Percentiles rank a stretch among this genome's conserved stretches.
These are phyloP conservation scores for Orycteropus afer DNA, from an alignment of 2,113 vertebrate species.

Conservation along the genomic window DNA sequence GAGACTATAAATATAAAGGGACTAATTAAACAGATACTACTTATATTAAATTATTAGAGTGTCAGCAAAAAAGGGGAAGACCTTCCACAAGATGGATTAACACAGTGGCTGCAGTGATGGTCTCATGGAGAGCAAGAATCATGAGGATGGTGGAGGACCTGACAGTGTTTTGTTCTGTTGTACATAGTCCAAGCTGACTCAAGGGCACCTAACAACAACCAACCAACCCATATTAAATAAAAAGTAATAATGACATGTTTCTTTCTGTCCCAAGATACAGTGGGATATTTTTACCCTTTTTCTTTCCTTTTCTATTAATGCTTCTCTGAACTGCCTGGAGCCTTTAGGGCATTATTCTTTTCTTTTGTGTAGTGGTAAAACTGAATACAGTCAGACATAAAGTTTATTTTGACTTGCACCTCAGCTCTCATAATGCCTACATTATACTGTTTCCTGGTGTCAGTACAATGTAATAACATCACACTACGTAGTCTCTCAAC, in stretches of 20 bases:
- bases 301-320: slow-evolving; percentile 46
- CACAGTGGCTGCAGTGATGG: too few species aligned
- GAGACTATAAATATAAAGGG: background rate
- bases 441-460: background rate
- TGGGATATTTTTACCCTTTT: slow-evolving; percentile 23
- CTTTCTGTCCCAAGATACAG: too few species aligned
- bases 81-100: too few species aligned
- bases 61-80: too few species aligned
- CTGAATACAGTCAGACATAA: background rate
- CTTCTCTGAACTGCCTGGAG: background rate
- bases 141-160: too few species aligned
- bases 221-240: too few species aligned
- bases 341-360: background rate
- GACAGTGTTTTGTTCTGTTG: too few species aligned
- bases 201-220: too few species aligned
- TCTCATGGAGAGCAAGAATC: too few species aligned
- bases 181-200: too few species aligned
- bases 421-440: slow-evolving; percentile 6
- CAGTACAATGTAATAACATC: background rate
- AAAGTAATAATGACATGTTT: too few species aligned
- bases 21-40: background rate
- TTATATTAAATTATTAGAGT: too few species aligned
- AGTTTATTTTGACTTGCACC: slow-evolving; percentile 29
- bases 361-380: slow-evolving; percentile 5
- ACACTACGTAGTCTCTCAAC: background rate